Conservation (phyloP, 2,888 invertebrate species). For the Bugulina stolonifera region DNA sequence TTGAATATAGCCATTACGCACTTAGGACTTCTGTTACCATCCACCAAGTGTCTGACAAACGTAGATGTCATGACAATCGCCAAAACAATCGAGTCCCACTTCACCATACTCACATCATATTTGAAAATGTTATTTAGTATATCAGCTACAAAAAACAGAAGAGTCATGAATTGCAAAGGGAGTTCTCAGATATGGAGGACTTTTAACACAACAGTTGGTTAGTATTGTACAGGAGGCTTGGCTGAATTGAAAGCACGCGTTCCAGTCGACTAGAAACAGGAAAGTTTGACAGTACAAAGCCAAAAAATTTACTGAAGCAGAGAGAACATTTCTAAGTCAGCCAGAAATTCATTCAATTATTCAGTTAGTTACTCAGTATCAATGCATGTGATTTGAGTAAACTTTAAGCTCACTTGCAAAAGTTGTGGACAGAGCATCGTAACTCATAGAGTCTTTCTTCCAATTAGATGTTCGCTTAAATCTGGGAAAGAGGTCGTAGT, state of each 20-base stretch:
- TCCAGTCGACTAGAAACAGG: too few relatives aligned
- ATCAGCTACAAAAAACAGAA: not conserved
- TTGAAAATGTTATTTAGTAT: not conserved
- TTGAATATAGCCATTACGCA: not conserved
- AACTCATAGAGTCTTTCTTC: not conserved
- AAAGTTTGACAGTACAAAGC: too few relatives aligned
- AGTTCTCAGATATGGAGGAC: too few relatives aligned
- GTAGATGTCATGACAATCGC: not conserved
- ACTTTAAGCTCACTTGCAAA: not conserved
- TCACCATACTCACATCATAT: not conserved
- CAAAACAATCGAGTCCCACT: not conserved
- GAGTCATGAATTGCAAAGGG: too few relatives aligned
- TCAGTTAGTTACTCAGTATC: too few relatives aligned
- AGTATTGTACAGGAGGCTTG: too few relatives aligned
- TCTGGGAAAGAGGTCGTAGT: not conserved
- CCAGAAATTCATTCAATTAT: too few relatives aligned
- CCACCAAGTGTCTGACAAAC: conserved; percentile 1
- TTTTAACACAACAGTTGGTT: too few relatives aligned
- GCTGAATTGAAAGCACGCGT: too few relatives aligned
- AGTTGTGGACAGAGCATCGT: not conserved
- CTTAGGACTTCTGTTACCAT: not conserved
- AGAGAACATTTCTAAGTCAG: too few relatives aligned
- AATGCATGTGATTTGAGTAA: too few relatives aligned
- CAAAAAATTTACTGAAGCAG: too few relatives aligned
- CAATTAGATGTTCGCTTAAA: not conserved